Percentiles rank a stretch among this genome's conserved stretches.
Conservation (phyloP, 2,113 vertebrate genomes). For the Pterophyllum scalare region DNA sequence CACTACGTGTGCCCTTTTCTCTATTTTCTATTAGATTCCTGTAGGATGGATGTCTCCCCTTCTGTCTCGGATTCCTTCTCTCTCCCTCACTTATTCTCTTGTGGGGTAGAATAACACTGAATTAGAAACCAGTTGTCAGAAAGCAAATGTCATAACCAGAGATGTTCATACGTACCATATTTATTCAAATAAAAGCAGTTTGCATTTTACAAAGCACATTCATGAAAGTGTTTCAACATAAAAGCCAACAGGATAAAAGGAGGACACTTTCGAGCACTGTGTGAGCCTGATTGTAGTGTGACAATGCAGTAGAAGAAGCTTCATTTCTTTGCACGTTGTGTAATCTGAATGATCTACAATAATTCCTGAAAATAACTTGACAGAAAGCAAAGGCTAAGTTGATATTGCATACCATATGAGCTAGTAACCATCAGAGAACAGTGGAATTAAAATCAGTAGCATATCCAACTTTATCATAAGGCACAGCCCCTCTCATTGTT, state of each 20-base stretch:
- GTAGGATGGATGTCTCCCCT: neutral
- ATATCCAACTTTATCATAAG: too few relatives aligned
- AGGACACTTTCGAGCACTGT: too few relatives aligned
- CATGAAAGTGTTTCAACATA: neutral
- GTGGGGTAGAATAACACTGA: neutral
- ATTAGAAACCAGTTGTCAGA: slow-evolving; percentile 1
- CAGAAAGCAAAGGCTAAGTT: too few relatives aligned
- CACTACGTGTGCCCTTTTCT: neutral
- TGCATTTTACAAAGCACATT: neutral
- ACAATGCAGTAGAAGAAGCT: too few relatives aligned
- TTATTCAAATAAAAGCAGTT: neutral
- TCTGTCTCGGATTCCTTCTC: neutral
- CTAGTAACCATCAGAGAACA: too few relatives aligned
- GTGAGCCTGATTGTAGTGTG: too few relatives aligned
- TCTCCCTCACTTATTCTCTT: neutral
- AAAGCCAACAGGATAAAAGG: neutral
- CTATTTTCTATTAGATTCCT: too few relatives aligned
- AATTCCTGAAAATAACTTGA: too few relatives aligned
- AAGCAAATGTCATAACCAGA: neutral
- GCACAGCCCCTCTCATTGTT: neutral
- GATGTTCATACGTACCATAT: neutral
- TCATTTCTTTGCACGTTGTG: neutral
- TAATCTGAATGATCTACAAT: too few relatives aligned
- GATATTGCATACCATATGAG: too few relatives aligned
- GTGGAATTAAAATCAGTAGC: too few relatives aligned